phyloP scores from a whole-genome alignment of 2,888 invertebrate genomes.

The Machimus rusticus region DNA sequence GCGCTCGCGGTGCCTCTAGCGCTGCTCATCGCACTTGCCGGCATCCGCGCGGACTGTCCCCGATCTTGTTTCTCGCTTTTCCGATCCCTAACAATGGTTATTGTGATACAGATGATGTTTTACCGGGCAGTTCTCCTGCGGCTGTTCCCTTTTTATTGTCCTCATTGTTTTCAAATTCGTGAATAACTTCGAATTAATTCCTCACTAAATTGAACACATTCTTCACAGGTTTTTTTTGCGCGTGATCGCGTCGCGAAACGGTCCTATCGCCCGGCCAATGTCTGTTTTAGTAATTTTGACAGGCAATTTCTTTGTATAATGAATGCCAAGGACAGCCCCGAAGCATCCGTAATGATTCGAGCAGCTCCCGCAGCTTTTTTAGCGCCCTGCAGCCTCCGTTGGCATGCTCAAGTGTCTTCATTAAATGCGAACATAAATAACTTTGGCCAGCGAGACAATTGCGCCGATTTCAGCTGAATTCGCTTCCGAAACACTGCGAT shows the following conservation, averaged over 20 bases:
- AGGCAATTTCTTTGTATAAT: constrained; percentile 50
- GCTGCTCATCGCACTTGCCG: not conserved
- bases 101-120: constrained; percentile 34
- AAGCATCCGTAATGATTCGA: not conserved
- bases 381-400: not conserved
- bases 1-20: not conserved
- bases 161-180: constrained; percentile 46
- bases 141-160: constrained; percentile 21
- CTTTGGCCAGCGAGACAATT: constrained; percentile 5
- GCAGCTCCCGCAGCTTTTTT: constrained; percentile 35
- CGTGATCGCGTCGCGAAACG: constrained; percentile 44
- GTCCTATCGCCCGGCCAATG: constrained; percentile 47
- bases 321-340: constrained; percentile 40
- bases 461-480: not conserved
- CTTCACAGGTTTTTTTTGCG: constrained; percentile 44
- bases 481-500: not conserved
- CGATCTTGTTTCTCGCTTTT: constrained; percentile 2
- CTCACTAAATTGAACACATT: constrained; percentile 44
- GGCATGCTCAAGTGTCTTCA: constrained; percentile 43
- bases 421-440: constrained; percentile 37
- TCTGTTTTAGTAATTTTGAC: constrained; percentile 51
- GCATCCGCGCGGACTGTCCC: not conserved
- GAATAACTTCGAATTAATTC: constrained; percentile 45
- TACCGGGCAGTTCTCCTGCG: not conserved
- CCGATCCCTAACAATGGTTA: constrained; percentile 28